These are phyloP conservation scores for Blastobasis lacticolella DNA, from an alignment of 2,888 invertebrate genomes.

Conservation along the genomic window DNA sequence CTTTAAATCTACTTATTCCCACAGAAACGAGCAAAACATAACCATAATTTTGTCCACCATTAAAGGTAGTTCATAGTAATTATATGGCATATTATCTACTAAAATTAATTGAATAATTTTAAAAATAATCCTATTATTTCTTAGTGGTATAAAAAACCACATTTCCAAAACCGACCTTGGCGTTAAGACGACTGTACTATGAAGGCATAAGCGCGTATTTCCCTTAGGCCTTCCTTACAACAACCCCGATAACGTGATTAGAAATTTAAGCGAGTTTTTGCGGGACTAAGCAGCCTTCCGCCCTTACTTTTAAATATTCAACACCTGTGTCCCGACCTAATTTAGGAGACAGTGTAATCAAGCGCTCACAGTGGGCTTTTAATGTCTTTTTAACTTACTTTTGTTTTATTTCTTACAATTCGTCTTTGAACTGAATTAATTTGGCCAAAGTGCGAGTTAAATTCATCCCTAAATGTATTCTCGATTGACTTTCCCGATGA, in stretches of 20 bases:
- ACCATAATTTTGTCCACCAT: no score
- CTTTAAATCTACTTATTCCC: no score
- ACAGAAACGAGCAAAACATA: no score
- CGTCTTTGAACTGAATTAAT: conserved; percentile 9
- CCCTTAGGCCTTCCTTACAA: neutral
- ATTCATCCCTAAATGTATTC: neutral
- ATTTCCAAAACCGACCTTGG: no score
- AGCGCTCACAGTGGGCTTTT: conserved; percentile 35
- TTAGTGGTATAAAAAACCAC: no score
- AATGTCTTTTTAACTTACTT: conserved; percentile 40
- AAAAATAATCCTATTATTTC: no score
- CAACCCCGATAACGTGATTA: conserved; percentile 11
- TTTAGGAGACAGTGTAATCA: conserved; percentile 43
- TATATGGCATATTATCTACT: no score
- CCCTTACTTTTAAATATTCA: conserved; percentile 42
- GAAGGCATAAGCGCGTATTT: no score
- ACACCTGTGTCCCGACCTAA: conserved; percentile 41
- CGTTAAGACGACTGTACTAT: no score
- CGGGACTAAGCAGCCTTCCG: conserved; percentile 15
- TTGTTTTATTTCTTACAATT: conserved; percentile 23
- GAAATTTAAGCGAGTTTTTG: conserved; percentile 13
- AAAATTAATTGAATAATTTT: no score
- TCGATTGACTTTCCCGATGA: neutral
- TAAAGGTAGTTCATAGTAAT: no score
- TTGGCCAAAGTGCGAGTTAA: conserved; percentile 1